These are phyloP conservation scores for Sinocyclocheilus grahami DNA, from an alignment of 2,113 vertebrate species.

Conservation along the genomic window DNA sequence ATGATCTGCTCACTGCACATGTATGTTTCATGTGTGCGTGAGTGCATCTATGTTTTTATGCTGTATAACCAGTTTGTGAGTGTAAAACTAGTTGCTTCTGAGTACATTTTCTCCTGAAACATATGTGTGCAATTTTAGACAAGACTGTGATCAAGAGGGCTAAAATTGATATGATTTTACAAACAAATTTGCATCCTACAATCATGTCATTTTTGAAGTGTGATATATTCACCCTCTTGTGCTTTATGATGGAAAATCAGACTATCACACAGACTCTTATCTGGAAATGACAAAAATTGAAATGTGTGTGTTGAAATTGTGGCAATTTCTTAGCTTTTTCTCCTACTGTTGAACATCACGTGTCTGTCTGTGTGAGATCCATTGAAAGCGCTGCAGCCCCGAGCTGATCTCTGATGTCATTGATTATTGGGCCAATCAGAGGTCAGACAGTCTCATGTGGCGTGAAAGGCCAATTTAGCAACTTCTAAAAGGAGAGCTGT, in stretches of 20 bases:
- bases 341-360: neutral
- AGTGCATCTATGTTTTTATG: conserved; percentile 9
- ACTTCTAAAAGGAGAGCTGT: neutral
- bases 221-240: neutral
- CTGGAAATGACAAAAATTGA: neutral
- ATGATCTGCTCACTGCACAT: conserved; percentile 36
- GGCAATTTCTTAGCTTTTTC: neutral
- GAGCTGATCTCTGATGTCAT: neutral
- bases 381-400: neutral
- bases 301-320: conserved; percentile 4
- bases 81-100: neutral
- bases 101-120: conserved; percentile 34
- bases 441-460: neutral
- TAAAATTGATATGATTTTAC: conserved; percentile 19
- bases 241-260: neutral
- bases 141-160: conserved; percentile 33
- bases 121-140: conserved; percentile 17
- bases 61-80: conserved; percentile 7
- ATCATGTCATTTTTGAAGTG: neutral
- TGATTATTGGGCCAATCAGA: conserved; percentile 1
- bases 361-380: neutral
- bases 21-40: conserved; percentile 25
- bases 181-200: neutral
- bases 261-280: neutral
- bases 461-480: neutral